Base-by-base conservation (phyloP, 2,888 invertebrate species). In the Xiphydria camelus region DNA sequence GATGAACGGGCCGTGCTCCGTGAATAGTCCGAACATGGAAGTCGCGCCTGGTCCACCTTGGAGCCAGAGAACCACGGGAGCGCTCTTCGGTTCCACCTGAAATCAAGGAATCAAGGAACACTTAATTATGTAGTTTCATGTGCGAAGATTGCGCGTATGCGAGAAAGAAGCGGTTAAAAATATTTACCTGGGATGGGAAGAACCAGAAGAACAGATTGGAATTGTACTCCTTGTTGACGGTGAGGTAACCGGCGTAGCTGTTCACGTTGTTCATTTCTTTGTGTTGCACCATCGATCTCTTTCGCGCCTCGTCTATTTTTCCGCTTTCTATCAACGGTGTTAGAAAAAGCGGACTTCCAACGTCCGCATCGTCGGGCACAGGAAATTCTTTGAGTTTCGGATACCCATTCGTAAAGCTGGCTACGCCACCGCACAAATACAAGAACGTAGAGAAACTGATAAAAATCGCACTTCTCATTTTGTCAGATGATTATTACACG, bases 131-230 rank as follows among this genome's bases (percentile, higher is more conserved):
- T n/a, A n/a, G n/a, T n/a, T n/a, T n/a, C n/a, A n/a, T n/a, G n/a
- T n/a, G n/a, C n/a, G n/a, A n/a, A n/a, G 1, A 21, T 20, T 18
- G 15, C 6, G 7, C 3, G 18, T 5, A 18, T 7, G 31, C 1
- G 1, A 4, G 14, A 20, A 19, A 15, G 2, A 12, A 7, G 15
- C 12, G 2, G 4, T 4, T 15, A n/a, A 3, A 38, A 21, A n/a
- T 26, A 20, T 49, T 60, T 41, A 72, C 75, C 69, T 84, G 81
- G 0, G 91, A 85, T 0, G 92, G 92, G 69, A 94, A 93, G 68
- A 89, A 94, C 94, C 94, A 94, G 75, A 94, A 92, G 77, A 93
- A 94, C 76, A 90, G 80, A 66, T 94, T 92, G 0, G 92, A 91
- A 57, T 88, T 83, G 63, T 79, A 86, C 1, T 79, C 74, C 59